Conservation (phyloP, 2,113 vertebrate genomes). For the Acrocephalus arundinaceus region DNA sequence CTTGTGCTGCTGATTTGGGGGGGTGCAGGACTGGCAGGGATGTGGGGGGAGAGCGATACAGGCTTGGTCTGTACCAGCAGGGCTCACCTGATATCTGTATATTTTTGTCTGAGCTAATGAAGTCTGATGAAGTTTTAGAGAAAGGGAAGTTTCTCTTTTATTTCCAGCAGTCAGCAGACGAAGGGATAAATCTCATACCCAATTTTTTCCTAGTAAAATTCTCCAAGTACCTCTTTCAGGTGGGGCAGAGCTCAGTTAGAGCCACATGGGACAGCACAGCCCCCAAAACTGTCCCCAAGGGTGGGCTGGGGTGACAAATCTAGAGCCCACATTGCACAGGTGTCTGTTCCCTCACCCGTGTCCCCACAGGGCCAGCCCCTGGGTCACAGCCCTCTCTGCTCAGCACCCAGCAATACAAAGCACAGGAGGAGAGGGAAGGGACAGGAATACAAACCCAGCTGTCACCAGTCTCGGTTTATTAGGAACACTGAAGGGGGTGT, state of each 20-base stretch:
- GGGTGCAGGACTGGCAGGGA: neutral
- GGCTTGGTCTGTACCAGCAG: neutral
- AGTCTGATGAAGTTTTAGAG: slow-evolving; percentile 12
- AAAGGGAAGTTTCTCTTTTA: neutral
- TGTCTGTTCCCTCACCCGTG: accelerated
- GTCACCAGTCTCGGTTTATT: slow-evolving; percentile 39
- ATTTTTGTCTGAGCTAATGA: slow-evolving; percentile 35
- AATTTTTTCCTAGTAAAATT: neutral
- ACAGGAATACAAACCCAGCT: neutral
- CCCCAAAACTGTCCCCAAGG: neutral
- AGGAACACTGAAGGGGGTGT: neutral
- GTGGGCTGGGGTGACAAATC: neutral
- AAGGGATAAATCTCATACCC: neutral
- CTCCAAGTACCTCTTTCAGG: neutral
- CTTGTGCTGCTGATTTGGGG: neutral
- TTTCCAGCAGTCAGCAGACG: neutral
- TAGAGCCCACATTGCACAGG: neutral
- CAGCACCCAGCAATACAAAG: neutral
- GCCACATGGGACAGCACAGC: neutral
- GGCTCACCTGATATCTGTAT: neutral
- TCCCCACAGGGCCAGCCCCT: neutral
- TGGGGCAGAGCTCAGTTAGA: neutral
- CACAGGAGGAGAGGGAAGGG: neutral
- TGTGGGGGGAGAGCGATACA: neutral
- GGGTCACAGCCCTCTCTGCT: neutral